These are phyloP conservation scores for Meriones unguiculatus DNA, from an alignment of 2,113 vertebrate genomes.

Conservation along the genomic window DNA sequence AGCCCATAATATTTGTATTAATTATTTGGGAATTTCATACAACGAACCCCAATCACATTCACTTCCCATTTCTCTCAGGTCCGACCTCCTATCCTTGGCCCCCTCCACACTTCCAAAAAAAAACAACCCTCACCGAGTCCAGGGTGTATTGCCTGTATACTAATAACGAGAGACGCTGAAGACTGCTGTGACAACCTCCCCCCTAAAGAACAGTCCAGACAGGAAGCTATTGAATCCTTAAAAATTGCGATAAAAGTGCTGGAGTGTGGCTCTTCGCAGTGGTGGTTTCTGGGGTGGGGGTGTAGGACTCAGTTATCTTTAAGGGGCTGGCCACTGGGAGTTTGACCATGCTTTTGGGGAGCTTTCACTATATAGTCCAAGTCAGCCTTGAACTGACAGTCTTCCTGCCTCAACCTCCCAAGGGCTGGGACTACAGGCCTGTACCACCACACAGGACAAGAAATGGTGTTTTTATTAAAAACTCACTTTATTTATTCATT, in stretches of 20 bases:
- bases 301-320: too few relatives aligned
- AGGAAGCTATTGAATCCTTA: not conserved
- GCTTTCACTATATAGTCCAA: not conserved
- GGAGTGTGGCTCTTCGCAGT: not conserved
- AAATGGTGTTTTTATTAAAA: slow-evolving; percentile 18
- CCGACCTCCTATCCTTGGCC: not conserved
- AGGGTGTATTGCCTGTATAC: not conserved
- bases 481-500: not conserved
- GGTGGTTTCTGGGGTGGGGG: not conserved
- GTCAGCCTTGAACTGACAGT: not conserved
- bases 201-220: not conserved
- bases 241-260: not conserved
- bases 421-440: not conserved
- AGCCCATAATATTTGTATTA: not conserved
- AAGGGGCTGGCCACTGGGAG: not conserved
- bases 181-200: not conserved
- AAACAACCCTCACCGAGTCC: not conserved
- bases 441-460: not conserved
- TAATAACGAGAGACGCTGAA: not conserved
- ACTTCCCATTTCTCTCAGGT: not conserved
- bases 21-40: not conserved
- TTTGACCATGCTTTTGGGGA: not conserved
- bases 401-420: not conserved
- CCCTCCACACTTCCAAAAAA: too few relatives aligned
- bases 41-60: not conserved